A percentile compares a stretch with the other conserved stretches of the same genome.
Conservation (phyloP, 1,140 invertebrate species). For the Trachymyrmex septentrionalis region DNA sequence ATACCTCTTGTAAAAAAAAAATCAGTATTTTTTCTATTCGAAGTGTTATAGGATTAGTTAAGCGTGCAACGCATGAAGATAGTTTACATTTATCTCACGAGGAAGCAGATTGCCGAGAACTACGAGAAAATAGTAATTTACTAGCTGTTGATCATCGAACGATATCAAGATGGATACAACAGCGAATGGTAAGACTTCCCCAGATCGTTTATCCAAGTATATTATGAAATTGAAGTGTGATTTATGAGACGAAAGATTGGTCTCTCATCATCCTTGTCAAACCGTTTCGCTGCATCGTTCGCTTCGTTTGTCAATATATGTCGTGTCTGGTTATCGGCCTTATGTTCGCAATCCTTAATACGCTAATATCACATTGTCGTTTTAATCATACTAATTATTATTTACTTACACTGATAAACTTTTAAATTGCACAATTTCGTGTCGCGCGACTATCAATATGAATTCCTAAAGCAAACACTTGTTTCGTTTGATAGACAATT, state of each 20-base stretch:
- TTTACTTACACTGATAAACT: not conserved
- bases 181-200: constrained; percentile 40
- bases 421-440: not conserved
- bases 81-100: not conserved
- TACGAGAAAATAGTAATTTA: not conserved
- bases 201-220: constrained; percentile 17
- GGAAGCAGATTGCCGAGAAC: too few relatives aligned
- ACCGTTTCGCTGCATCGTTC: not conserved
- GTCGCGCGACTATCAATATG: not conserved
- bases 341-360: constrained; percentile 23
- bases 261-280: constrained; percentile 15
- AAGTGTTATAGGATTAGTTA: too few relatives aligned
- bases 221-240: constrained; percentile 6
- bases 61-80: not conserved
- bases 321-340: not conserved
- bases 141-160: not conserved
- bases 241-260: constrained; percentile 25
- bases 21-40: not conserved
- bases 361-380: not conserved
- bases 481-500: not conserved
- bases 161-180: constrained; percentile 26
- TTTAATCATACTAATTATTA: not conserved
- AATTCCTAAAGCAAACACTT: not conserved
- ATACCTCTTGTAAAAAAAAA: too few relatives aligned
- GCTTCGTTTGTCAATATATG: not conserved